A percentile compares a stretch with the other conserved stretches of the same genome.
Evolutionary conservation across 30 jellyfish, hydroid and myxozoan genomes (phyloP).

Genomic region (Catostylus mosaicus): DNA sequence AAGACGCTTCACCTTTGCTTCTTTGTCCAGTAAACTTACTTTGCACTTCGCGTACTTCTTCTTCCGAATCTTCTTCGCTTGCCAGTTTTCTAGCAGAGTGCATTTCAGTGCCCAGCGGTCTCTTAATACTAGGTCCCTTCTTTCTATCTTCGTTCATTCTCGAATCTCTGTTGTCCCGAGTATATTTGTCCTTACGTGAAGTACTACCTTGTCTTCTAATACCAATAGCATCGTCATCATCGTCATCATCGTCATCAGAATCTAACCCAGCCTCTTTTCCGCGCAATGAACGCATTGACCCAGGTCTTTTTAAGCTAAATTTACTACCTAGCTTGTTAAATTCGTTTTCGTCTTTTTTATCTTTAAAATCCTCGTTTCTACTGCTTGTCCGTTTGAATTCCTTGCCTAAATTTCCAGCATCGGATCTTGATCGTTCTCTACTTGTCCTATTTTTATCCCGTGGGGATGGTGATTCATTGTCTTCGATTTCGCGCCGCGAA

Average conservation of each 20-base stretch:
- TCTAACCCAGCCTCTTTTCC: neutral
- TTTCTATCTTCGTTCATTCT: neutral
- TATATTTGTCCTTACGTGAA: neutral
- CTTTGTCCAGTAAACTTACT: neutral
- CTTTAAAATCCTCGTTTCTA: neutral
- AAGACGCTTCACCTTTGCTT: neutral
- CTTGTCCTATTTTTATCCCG: neutral
- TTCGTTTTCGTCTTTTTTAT: neutral
- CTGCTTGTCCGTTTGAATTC: neutral
- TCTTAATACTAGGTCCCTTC: neutral
- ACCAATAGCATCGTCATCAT: constrained; percentile 41
- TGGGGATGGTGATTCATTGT: neutral
- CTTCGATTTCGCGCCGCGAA: constrained; percentile 11
- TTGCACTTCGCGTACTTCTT: neutral
- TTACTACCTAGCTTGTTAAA: neutral
- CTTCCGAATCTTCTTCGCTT: neutral
- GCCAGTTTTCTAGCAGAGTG: neutral
- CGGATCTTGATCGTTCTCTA: constrained; percentile 35
- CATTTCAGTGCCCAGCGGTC: constrained; percentile 2
- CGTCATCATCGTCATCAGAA: constrained; percentile 10
- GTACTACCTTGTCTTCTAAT: neutral
- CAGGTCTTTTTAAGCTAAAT: neutral
- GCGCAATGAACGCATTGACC: neutral
- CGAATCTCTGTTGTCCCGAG: neutral
- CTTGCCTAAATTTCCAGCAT: neutral